Base-by-base conservation (phyloP, 2,888 invertebrate species). In the Eupithecia centaureata region DNA sequence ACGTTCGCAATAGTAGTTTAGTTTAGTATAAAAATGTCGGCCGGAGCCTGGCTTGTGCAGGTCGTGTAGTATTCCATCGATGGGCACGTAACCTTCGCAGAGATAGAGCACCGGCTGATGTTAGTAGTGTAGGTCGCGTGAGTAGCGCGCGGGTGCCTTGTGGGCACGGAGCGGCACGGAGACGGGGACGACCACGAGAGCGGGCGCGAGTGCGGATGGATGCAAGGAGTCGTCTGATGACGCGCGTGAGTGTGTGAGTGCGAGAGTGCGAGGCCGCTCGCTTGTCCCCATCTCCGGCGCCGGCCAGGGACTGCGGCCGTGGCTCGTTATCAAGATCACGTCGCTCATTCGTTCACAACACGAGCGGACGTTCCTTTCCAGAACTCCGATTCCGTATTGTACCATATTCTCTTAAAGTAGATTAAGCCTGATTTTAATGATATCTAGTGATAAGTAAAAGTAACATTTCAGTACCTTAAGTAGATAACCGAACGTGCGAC, bases 401-500 rank as follows among this genome's bases (percentile, higher is more conserved):
- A 92, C 91, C 91, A 92, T 92, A 92, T 90, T 87, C 89, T 87
- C 86, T 86, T 82, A 87, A 86, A 86, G 83, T 92, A 92, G 90
- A 73, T 68, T 91, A 90, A 90, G 90, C 87, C 86, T 89, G 88
- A 90, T 86, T 86, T 84, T 89, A 87, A 89, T 88, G 76, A 84
- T 92, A 91, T 75, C 82, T 92, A 92, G 90, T 86, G 84, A 85
- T 92, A 91, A 87, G 88, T 90, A 87, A 91, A 90, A 87, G 80
- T 90, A 87, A 89, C 82, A 87, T 89, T 91, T 87, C 89, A 87
- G 91, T 92, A 92, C 90, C 90, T 92, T 90, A 92, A 91, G 91
- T 92, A 92, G 91, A 89, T 88, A 92, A 89, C 90, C 89, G 90
- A 92, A 91, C 90, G 89, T 90, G 92, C 92, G 92, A 92, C 92